These are phyloP conservation scores for Eleutherodactylus coqui DNA, from an alignment of 2,797 vertebrate species.

Conservation along the genomic window DNA sequence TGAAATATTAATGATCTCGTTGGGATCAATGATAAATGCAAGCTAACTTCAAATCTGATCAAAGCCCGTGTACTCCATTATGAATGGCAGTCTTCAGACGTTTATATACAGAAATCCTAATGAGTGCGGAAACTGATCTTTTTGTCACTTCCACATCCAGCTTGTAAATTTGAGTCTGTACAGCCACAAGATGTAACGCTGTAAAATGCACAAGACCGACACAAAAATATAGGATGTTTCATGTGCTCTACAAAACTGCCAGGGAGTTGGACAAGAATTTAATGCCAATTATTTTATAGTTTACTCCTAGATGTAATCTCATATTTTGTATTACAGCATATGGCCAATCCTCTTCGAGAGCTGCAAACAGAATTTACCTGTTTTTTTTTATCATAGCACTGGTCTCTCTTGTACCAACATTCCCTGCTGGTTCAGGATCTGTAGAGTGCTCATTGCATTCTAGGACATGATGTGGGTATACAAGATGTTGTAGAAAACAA, in stretches of 20 bases:
- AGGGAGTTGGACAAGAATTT: background rate
- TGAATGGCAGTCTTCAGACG: conserved; percentile 13
- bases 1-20: conserved; percentile 49
- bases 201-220: background rate
- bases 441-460: background rate
- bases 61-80: conserved; percentile 9
- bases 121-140: background rate
- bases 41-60: conserved; percentile 19
- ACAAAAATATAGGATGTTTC: background rate
- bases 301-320: background rate
- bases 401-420: background rate
- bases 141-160: background rate
- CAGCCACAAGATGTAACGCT: background rate
- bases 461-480: background rate
- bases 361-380: background rate
- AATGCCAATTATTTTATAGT: background rate
- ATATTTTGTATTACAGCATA: background rate
- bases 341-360: background rate
- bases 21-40: conserved; percentile 36
- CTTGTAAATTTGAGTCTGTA: background rate
- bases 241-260: background rate
- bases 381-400: background rate
- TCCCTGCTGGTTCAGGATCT: background rate
- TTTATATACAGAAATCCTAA: background rate
- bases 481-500: too few relatives aligned